Percentiles rank a stretch among this genome's conserved stretches.
Evolutionary conservation across 2,113 vertebrate genomes (phyloP).

Genomic region (Lonchura striata): DNA sequence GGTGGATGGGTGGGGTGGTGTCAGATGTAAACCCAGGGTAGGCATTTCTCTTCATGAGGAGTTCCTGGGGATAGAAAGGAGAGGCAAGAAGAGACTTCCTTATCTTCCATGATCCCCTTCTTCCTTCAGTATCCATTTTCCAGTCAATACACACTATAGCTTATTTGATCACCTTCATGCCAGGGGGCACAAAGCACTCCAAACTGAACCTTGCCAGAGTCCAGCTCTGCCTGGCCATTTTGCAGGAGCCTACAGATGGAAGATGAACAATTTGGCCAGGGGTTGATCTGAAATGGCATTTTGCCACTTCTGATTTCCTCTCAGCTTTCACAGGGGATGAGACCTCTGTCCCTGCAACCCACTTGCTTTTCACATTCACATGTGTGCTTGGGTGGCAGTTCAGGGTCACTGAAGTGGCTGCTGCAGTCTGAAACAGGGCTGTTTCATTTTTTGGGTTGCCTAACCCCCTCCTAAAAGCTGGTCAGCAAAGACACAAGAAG

Average conservation of each 20-base stretch:
- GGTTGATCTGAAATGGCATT: not conserved
- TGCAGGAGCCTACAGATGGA: too few species aligned
- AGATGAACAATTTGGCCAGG: not conserved
- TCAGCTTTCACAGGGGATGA: not conserved
- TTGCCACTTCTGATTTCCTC: not conserved
- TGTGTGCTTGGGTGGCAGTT: not conserved
- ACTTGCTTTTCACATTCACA: not conserved
- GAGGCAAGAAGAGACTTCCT: not conserved
- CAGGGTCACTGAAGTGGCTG: not conserved
- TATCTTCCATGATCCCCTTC: not conserved
- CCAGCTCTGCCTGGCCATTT: not conserved
- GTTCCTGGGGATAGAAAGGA: not conserved
- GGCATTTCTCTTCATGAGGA: not conserved
- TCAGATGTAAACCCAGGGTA: not conserved
- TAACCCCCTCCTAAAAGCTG: not conserved
- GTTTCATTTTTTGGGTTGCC: not conserved
- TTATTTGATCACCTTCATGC: not conserved
- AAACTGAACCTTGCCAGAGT: not conserved
- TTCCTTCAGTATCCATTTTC: not conserved
- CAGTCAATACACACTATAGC: not conserved
- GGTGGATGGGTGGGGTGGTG: not conserved
- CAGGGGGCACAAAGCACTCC: not conserved
- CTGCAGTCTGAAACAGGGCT: not conserved
- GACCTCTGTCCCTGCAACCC: not conserved
- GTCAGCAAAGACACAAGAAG: not conserved